These are phyloP conservation scores for Rousettus madagascariensis DNA, from an alignment of 2,797 vertebrate genomes.

Conservation along the genomic window DNA sequence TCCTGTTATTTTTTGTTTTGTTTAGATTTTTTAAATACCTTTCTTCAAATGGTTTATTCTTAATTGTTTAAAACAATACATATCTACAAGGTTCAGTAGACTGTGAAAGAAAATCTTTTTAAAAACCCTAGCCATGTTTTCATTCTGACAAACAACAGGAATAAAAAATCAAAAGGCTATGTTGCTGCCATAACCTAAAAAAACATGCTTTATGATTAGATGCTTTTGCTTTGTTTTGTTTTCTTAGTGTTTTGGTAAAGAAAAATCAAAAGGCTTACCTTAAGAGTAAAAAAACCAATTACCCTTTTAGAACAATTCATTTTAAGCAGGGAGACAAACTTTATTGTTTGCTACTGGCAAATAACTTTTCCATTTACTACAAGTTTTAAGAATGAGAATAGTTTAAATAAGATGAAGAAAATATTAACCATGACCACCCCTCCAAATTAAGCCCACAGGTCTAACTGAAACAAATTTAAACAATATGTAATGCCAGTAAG, in stretches of 20 bases:
- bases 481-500: not conserved
- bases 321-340: not conserved
- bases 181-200: not conserved
- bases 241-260: not conserved
- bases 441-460: not conserved
- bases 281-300: slow-evolving; percentile 16
- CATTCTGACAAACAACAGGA: not conserved
- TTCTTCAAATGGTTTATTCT: slow-evolving; percentile 35
- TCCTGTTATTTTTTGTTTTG: slow-evolving; percentile 19
- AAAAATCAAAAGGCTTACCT: slow-evolving; percentile 32
- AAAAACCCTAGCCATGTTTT: slow-evolving; percentile 19
- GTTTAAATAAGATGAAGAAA: slow-evolving; percentile 35
- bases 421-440: not conserved
- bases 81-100: not conserved
- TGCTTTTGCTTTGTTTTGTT: not conserved
- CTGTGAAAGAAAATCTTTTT: slow-evolving; percentile 15
- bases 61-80: not conserved
- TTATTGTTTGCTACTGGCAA: not conserved
- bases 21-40: slow-evolving; percentile 42
- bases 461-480: not conserved
- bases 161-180: not conserved
- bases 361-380: not conserved
- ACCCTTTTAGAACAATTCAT: slow-evolving; percentile 12
- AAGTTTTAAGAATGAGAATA: slow-evolving; percentile 38
- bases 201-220: not conserved